Base-by-base conservation (phyloP, 2,113 vertebrate genomes). In the Prionailurus viverrinus region DNA sequence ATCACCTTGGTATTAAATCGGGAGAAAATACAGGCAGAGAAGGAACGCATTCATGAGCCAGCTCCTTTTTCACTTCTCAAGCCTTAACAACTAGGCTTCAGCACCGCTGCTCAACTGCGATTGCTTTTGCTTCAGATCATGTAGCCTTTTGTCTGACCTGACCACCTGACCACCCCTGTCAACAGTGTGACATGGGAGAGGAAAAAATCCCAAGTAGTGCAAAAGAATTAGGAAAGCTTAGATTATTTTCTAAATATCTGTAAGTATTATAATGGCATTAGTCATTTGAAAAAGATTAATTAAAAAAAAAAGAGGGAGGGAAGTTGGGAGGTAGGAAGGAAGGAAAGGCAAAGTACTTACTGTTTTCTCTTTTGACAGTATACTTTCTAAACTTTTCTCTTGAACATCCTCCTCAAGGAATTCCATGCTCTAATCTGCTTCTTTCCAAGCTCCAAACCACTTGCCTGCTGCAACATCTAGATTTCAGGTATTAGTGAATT, bases 241-340 rank as follows among this genome's bases (percentile, higher is more conserved):
- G 53, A 27, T 51, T 87, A 1, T 25, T 31, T 66, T 83, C 55
- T 82, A n/a, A 89, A 74, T 87, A 61, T 63, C 6, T 76, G 19
- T 74, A 87, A 61, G 33, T 71, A 21, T 66, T 79, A 74, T 63
- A 86, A 89, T 85, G 18, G 4, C 58, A 61, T 85, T 45, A 74
- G 9, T 31, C 25, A 58, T 27, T 73, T 63, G 58, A 31, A 68
- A 71, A 93, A 48, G 74, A 76, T 76, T 76, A 31, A 48, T 76
- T 66, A 51, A 23, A 63, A 78, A 78, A 78, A 93, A 58, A 5
- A 27, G 19, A 92, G 36, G 3, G 1, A 58, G 12, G 41, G 27
- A 53, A 19, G 11, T 0, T 55, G 21, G 1, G 0, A 45, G 8
- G 1, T 10, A 45, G 36, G 4, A 1, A 45, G 5, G 4, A 33